Base-by-base conservation (phyloP, 2,797 vertebrate species). In the Chromobotia macracanthus region DNA sequence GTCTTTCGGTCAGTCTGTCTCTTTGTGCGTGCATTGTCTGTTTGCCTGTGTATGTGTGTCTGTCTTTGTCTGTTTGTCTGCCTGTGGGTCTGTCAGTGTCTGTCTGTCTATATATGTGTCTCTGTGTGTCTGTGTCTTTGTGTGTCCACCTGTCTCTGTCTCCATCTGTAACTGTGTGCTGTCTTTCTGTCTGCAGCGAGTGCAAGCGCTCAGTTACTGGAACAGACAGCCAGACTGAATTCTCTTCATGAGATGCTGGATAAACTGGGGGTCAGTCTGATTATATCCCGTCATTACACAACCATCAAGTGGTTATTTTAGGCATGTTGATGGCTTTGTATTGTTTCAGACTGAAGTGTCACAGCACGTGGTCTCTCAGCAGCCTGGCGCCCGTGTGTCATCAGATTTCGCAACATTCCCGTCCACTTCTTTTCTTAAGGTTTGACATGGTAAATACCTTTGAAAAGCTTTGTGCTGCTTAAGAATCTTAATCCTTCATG, bases 351-450 rank as follows among this genome's bases (percentile, higher is more conserved):
- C 92, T 80, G 95, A 96, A 38, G 95, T 97, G 28, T 91, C 94
- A 0, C 94, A 95, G 79, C 94, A 96, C n/a, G 92, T 95, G 0
- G 91, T 97, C 0, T 90, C 88, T 2, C 87, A 94, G 84, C 92
- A 92, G 28, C 90, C 93, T 0, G 96, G 96, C 44, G 96, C 95
- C 16, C 94, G 87, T 0, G 93, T 92, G 10, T 79, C 90, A 21
- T 94, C 95, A 0, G 94, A 95, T 89, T 97, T 97, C 1, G 95
- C 95, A 67, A 95, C 94, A 0, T 97, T 97, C 89, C 95, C 96
- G 0, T 91, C 93, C 0, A 84, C 93, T 6, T 91, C 93, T 56
- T 97, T 95, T 81, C 88, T 95, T 21, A 97, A 95, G 95, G 96
- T 97, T 87, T 89, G 86, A 74, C 67, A 35, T 21, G 10, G 6